These are phyloP conservation scores for Pituophis catenifer DNA, from an alignment of 2,113 vertebrate species.

Conservation along the genomic window DNA sequence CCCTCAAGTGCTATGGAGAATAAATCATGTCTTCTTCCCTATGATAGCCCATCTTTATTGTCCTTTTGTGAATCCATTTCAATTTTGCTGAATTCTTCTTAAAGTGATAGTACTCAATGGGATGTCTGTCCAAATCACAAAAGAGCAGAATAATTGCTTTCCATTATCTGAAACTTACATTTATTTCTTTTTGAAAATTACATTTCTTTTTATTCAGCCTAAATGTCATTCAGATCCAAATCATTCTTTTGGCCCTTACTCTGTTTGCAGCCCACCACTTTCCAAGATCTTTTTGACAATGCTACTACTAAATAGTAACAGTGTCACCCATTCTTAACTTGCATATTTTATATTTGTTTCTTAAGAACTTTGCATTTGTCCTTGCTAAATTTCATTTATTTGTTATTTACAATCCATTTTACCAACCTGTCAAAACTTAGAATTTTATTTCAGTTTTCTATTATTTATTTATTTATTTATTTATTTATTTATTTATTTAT, in stretches of 20 bases:
- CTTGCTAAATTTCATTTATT: not conserved
- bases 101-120: not conserved
- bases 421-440: not conserved
- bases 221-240: not conserved
- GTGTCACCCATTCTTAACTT: not conserved
- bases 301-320: not conserved
- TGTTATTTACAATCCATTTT: not conserved
- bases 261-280: not conserved
- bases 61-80: not conserved
- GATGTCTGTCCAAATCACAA: not conserved
- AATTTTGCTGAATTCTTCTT: not conserved
- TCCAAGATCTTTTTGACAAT: not conserved
- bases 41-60: not conserved
- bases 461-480: no score
- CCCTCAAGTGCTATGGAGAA: not conserved
- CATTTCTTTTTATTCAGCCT: not conserved
- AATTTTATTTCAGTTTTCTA: not conserved
- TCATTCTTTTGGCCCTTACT: not conserved
- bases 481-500: no score
- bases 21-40: not conserved
- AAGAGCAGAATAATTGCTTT: not conserved
- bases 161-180: not conserved
- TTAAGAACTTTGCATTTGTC: not conserved
- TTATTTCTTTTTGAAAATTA: not conserved
- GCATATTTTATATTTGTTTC: not conserved